phyloP scores from a whole-genome alignment of 2,888 invertebrate species.

The Drosophila histrio region DNA sequence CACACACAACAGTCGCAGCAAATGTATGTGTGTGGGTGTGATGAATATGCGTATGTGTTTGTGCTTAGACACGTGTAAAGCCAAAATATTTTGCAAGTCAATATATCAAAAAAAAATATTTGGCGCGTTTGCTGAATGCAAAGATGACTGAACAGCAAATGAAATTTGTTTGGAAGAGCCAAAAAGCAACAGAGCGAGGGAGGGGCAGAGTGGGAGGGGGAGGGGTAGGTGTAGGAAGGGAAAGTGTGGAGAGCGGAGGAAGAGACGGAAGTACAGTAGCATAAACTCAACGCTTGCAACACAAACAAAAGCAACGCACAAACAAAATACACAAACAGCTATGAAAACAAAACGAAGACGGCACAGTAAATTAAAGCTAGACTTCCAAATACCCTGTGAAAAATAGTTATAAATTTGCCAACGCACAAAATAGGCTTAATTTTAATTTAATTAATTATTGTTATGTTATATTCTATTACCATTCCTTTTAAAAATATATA shows the following conservation, averaged over 20 bases:
- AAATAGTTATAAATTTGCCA: no score
- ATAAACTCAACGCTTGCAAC: constrained; percentile 31
- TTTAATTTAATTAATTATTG: no score
- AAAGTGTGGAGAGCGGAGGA: not conserved
- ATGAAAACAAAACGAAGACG: constrained; percentile 15
- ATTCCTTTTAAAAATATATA: not conserved
- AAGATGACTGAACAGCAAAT: constrained; percentile 66
- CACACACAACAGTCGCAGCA: constrained; percentile 3
- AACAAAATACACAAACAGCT: constrained; percentile 17
- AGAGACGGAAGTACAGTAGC: constrained; percentile 7
- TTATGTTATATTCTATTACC: not conserved
- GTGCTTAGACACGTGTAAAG: constrained; percentile 68
- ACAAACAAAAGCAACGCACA: constrained; percentile 30
- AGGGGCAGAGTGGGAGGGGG: not conserved
- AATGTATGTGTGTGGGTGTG: constrained; percentile 1
- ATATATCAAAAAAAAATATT: constrained; percentile 75
- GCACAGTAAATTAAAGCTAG: no score
- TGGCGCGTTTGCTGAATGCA: constrained; percentile 59
- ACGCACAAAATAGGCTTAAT: no score
- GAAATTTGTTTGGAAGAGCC: constrained; percentile 19
- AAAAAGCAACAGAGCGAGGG: not conserved
- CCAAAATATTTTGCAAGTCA: constrained; percentile 77
- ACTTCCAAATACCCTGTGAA: constrained; percentile 13
- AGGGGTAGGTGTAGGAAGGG: not conserved
- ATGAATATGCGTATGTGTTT: constrained; percentile 20